phyloP scores from a whole-genome alignment of 2,888 invertebrate genomes.

The Agrenia bidenticulata region DNA sequence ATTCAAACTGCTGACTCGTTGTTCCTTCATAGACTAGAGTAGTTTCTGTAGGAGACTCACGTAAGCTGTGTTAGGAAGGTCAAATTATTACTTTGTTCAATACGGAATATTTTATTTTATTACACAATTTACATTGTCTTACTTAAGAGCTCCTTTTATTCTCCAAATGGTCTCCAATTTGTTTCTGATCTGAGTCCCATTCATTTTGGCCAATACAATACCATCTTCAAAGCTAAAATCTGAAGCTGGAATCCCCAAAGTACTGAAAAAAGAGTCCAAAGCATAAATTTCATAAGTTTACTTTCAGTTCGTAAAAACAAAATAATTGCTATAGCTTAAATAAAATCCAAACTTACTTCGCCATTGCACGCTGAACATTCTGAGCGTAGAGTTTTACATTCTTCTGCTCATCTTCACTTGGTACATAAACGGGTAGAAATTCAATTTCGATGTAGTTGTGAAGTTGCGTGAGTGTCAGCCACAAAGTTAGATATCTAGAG shows the following conservation, averaged over 20 bases:
- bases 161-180: constrained; percentile 30
- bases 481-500: constrained; percentile 74
- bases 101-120: too few relatives aligned
- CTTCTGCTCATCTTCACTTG: constrained; percentile 78
- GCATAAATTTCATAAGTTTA: background rate
- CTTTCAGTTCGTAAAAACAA: constrained; percentile 2
- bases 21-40: constrained; percentile 18
- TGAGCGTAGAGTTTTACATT: constrained; percentile 86
- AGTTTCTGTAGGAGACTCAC: constrained; percentile 13
- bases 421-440: constrained; percentile 87
- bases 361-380: constrained; percentile 88
- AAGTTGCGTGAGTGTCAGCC: constrained; percentile 85
- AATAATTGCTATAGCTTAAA: constrained; percentile 6
- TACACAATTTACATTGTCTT: background rate
- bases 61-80: background rate
- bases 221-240: constrained; percentile 85
- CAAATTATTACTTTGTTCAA: too few relatives aligned
- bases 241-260: constrained; percentile 78
- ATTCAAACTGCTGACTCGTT: constrained; percentile 13
- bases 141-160: constrained; percentile 32
- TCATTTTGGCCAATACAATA: constrained; percentile 21
- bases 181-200: constrained; percentile 17
- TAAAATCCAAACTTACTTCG: constrained; percentile 64
- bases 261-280: constrained; percentile 60
- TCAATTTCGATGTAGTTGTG: constrained; percentile 86